phyloP scores from a whole-genome alignment of 1,140 invertebrate genomes.

The Aethina tumida region DNA sequence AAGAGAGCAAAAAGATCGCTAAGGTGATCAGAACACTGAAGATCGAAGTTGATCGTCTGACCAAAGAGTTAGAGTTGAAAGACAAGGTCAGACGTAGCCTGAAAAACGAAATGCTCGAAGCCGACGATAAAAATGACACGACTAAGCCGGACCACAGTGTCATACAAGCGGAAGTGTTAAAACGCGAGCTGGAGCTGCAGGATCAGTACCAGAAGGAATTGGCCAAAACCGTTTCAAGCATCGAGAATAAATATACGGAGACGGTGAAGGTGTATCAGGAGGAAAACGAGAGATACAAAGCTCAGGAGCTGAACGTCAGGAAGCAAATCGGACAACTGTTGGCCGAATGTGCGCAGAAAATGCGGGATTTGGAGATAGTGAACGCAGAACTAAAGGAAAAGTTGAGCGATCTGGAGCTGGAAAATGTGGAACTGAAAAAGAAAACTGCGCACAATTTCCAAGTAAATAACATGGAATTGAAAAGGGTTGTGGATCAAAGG shows the following conservation, averaged over 20 bases:
- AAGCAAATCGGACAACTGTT: constrained; percentile 1
- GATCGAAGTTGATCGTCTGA: no score
- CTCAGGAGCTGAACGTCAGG: not conserved
- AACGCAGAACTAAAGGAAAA: constrained; percentile 1
- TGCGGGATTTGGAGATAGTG: constrained; percentile 1
- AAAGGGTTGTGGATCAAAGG: no score
- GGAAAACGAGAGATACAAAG: constrained; percentile 3
- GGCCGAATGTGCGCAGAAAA: constrained; percentile 1
- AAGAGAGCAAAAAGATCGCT: no score
- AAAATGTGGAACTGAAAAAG: constrained; percentile 4
- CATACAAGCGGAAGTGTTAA: constrained; percentile 1
- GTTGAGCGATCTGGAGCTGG: not conserved
- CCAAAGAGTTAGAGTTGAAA: no score
- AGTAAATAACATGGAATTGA: no score
- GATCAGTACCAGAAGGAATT: constrained; percentile 4
- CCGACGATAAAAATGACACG: not conserved
- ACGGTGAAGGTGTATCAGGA: not conserved
- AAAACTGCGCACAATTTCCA: no score
- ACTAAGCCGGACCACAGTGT: not conserved
- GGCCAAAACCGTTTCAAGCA: not conserved
- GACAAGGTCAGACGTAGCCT: no score
- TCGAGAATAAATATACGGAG: constrained; percentile 5
- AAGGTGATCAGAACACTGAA: no score
- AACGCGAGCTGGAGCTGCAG: not conserved
- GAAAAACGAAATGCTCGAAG: not conserved